phyloP scores from a whole-genome alignment of 2,797 vertebrate species.

The Megalops cyprinoides region DNA sequence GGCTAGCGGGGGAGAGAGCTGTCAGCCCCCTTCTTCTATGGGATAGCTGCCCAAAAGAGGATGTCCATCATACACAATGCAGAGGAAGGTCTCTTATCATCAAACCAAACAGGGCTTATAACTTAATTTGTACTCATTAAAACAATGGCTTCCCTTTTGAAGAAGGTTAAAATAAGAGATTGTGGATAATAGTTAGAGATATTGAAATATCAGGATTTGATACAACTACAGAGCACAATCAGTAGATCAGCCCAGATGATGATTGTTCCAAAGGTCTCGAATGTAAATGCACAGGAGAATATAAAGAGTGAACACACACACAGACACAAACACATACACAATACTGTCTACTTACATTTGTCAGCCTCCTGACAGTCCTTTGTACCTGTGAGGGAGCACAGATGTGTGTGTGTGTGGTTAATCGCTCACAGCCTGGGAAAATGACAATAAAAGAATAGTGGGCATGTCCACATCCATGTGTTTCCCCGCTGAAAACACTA shows the following conservation, averaged over 20 bases:
- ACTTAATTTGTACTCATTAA: too few relatives aligned
- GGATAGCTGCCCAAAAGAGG: too few relatives aligned
- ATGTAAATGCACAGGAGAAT: background rate
- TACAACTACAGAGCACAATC: too few relatives aligned
- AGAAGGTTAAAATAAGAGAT: too few relatives aligned
- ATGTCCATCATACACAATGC: too few relatives aligned
- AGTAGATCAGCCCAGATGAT: background rate
- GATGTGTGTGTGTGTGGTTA: background rate
- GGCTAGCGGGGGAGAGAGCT: background rate
- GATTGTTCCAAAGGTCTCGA: background rate
- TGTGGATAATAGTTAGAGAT: too few relatives aligned
- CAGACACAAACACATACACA: background rate
- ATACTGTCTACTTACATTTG: slow-evolving; percentile 76
- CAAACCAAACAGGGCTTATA: too few relatives aligned
- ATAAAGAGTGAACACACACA: too few relatives aligned
- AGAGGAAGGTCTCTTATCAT: too few relatives aligned
- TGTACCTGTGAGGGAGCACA: slow-evolving; percentile 69
- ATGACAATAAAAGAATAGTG: slow-evolving; percentile 9
- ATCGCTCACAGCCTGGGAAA: slow-evolving; percentile 3
- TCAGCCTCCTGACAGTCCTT: slow-evolving; percentile 79
- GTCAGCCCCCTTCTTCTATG: too few relatives aligned
- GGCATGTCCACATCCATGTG: slow-evolving; percentile 27
- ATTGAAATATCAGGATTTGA: too few relatives aligned
- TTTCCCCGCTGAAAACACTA: slow-evolving; percentile 23
- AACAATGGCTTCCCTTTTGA: too few relatives aligned